These are phyloP conservation scores for Strigamia maritima DNA, from an alignment of 2,888 invertebrate species.

Conservation along the genomic window DNA sequence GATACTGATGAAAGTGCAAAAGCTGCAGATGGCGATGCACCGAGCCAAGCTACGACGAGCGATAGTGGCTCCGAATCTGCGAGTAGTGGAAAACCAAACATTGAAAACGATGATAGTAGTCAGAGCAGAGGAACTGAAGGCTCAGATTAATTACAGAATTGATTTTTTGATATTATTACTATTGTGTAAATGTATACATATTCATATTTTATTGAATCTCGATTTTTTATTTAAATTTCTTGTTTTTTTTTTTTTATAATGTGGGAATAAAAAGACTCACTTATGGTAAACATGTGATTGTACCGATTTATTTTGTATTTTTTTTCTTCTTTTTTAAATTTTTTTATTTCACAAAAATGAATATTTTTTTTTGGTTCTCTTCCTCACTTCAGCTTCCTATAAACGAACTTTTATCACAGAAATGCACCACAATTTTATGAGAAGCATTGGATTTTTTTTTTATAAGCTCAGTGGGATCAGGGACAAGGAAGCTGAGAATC, in stretches of 20 bases:
- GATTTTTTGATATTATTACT: not conserved
- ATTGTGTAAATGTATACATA: not conserved
- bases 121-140: slow-evolving; percentile 31
- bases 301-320: not conserved
- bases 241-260: not conserved
- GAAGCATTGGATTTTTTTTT: slow-evolving; percentile 15
- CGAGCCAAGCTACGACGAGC: slow-evolving; percentile 7
- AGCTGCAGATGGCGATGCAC: slow-evolving; percentile 17
- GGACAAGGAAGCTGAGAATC: not conserved
- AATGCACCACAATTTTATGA: slow-evolving; percentile 24
- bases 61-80: not conserved
- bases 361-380: not conserved
- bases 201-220: not conserved
- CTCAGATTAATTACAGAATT: slow-evolving; percentile 17
- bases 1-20: slow-evolving; percentile 22
- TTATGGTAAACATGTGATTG: not conserved
- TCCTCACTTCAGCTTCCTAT: slow-evolving; percentile 5
- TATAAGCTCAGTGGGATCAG: slow-evolving; percentile 25
- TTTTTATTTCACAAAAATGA: slow-evolving; percentile 22
- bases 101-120: slow-evolving; percentile 36
- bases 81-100: slow-evolving; percentile 21
- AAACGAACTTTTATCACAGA: slow-evolving; percentile 24
- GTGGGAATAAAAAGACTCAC: not conserved
- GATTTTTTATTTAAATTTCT: not conserved
- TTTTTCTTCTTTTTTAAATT: not conserved